Base-by-base conservation (phyloP, 1,140 invertebrate genomes). In the Medauroidea extradentata region DNA sequence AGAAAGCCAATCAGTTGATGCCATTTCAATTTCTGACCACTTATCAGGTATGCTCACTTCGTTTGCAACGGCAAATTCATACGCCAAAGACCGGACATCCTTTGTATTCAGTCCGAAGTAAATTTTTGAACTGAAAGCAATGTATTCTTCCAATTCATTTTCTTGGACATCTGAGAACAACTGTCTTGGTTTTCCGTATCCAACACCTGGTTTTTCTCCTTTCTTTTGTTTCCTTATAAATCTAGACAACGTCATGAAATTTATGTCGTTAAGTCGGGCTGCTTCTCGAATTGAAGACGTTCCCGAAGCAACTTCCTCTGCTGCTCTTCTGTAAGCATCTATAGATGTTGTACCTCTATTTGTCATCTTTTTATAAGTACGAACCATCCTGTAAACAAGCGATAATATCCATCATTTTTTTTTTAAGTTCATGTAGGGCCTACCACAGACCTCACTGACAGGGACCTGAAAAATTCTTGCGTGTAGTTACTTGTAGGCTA, bases 1-100 rank as follows among this genome's bases (percentile, higher is more conserved):
- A 59, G 62, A 53, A 50, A 75, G 63, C 75, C 75, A 78, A 41
- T 78, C 71, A 18, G 67, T 65, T 16, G 71, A 70, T 38, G 70
- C 68, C 44, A 48, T 57, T 25, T 58, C 50, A 16, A 64, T 58
- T 18, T 58, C 18, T 13, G 61, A 16, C 68, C 68, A 65, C 41
- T 46, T 27, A 19, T 19, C 24, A 34, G 65, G 59, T 27, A 46
- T 25, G 11, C 16, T 57, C 2, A 59, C 39, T 14, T 54, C 43
- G 24, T 62, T 59, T 14, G 43, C 27, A 16, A 62, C 49, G 3
- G 54, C 59, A 54, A 23, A 58, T 42, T 63, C 41, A 42, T 62
- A 66, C 11, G 64, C 64, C 13, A 60, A 61, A 9, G 16, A 18
- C 25, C 50, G 25, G 8, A 64, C 57, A 16, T 71, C 68, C 59